These are phyloP conservation scores for Rutpela maculata DNA, from an alignment of 2,888 invertebrate genomes.

Conservation along the genomic window DNA sequence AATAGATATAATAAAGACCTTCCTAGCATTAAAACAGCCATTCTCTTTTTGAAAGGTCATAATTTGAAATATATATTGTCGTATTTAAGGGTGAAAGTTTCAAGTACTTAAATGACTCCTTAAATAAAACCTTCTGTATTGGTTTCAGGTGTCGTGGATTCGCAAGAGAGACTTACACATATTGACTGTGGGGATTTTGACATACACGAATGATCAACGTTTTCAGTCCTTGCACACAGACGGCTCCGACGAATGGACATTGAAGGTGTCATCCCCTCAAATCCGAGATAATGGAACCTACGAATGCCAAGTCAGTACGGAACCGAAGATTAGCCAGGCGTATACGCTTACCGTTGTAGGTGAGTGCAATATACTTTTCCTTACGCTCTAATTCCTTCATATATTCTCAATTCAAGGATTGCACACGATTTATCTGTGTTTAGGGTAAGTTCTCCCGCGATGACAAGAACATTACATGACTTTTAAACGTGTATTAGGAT, in stretches of 20 bases:
- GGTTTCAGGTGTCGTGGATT: slow-evolving; percentile 87
- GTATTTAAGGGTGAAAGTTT: no score
- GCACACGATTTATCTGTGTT: not conserved
- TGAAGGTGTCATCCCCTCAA: slow-evolving; percentile 83
- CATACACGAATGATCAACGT: slow-evolving; percentile 84
- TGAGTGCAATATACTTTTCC: slow-evolving; percentile 73
- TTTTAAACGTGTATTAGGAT: not conserved
- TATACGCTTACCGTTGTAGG: slow-evolving; percentile 86
- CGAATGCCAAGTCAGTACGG: slow-evolving; percentile 87
- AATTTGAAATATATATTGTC: no score
- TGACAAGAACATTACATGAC: not conserved
- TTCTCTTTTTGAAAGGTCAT: no score
- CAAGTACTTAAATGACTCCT: no score
- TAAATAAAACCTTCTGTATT: not conserved
- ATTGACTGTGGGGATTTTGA: slow-evolving; percentile 83
- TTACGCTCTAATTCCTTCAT: not conserved
- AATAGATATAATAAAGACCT: no score
- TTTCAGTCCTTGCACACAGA: slow-evolving; percentile 83
- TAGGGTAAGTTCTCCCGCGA: not conserved
- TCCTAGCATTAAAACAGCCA: no score
- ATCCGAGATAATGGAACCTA: slow-evolving; percentile 82
- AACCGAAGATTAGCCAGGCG: slow-evolving; percentile 86
- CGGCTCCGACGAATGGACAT: slow-evolving; percentile 84
- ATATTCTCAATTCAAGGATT: not conserved
- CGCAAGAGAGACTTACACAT: slow-evolving; percentile 88